A percentile compares a stretch with the other conserved stretches of the same genome.
These are phyloP conservation scores for Aricia agestis DNA, from an alignment of 1,140 invertebrate species.

Conservation along the genomic window DNA sequence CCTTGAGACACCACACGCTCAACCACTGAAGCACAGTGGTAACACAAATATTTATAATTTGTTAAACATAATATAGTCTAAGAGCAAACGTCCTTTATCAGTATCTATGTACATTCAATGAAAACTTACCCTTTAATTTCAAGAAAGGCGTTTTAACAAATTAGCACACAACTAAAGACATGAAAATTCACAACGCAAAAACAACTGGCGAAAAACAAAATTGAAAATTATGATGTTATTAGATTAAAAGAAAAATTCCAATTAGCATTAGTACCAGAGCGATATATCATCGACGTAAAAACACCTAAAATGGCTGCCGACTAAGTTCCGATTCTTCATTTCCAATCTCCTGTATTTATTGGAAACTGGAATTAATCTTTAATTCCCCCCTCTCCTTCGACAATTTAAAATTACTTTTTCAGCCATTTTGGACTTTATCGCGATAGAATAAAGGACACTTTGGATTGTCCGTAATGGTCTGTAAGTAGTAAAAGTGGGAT, in stretches of 20 bases:
- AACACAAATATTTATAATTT: too few species aligned
- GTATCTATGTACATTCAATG: too few species aligned
- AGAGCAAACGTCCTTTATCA: too few species aligned
- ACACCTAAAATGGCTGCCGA: constrained; percentile 64
- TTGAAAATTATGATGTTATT: constrained; percentile 3
- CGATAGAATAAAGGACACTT: constrained; percentile 28
- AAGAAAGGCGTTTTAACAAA: background rate
- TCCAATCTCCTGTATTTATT: constrained; percentile 74
- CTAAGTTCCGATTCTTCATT: constrained; percentile 70
- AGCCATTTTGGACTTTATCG: constrained; percentile 34
- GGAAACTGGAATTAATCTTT: constrained; percentile 71
- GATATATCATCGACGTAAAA: constrained; percentile 57
- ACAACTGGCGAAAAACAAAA: background rate
- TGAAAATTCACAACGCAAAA: background rate
- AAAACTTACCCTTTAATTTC: background rate
- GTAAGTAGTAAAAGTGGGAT: constrained; percentile 64
- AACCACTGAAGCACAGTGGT: too few species aligned
- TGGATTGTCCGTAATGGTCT: constrained; percentile 24
- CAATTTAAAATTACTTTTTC: constrained; percentile 62
- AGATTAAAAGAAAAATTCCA: constrained; percentile 22
- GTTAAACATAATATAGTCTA: too few species aligned
- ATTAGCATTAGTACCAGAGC: constrained; percentile 25
- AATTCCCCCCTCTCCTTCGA: constrained; percentile 48
- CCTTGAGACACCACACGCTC: too few species aligned
- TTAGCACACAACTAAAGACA: background rate